Conservation (phyloP, 2,797 vertebrate genomes). For the Megaceryle alcyon region DNA sequence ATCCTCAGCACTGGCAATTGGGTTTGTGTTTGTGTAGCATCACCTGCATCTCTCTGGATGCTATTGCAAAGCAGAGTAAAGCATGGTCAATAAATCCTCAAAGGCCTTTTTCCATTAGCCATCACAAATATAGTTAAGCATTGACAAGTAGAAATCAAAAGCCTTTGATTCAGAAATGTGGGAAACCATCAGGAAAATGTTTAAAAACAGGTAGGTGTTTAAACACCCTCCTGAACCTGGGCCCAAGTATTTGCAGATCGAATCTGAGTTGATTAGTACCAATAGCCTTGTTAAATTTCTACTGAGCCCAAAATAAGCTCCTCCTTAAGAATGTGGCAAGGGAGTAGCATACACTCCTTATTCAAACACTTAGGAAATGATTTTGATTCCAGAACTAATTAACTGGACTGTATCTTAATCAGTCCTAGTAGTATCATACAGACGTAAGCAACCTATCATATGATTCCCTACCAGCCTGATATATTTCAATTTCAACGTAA, state of each 20-base stretch:
- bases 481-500: conserved; percentile 63
- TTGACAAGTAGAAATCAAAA: background rate
- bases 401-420: conserved; percentile 45
- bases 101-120: background rate
- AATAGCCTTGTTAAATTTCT: background rate
- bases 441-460: conserved; percentile 27
- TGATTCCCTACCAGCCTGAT: conserved; percentile 44
- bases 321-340: background rate
- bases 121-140: background rate
- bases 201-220: background rate
- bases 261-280: background rate
- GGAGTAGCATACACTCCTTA: background rate
- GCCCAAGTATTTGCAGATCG: background rate
- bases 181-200: background rate
- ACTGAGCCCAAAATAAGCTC: background rate
- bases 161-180: background rate
- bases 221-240: background rate
- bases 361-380: conserved; percentile 45
- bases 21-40: background rate
- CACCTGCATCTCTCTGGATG: background rate
- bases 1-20: background rate
- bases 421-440: conserved; percentile 34
- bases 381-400: conserved; percentile 54
- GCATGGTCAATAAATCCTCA: background rate
- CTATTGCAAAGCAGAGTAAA: background rate